Evolutionary conservation across 2,888 invertebrate genomes (phyloP).

Genomic region (Lathronympha strigana): DNA sequence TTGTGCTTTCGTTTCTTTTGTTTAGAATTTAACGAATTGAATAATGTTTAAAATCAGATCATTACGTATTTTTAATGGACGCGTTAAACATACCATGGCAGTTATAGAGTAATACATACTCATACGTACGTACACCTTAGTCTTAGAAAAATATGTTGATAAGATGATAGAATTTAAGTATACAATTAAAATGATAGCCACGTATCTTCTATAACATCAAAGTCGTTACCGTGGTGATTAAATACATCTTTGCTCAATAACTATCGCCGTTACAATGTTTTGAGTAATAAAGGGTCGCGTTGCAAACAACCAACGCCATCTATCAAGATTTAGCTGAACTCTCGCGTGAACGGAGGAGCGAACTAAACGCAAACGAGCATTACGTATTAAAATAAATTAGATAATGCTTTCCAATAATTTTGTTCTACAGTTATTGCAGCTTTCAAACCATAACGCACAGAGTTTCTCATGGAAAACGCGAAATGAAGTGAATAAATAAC

Average conservation of each 20-base stretch:
- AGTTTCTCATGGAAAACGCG: slow-evolving; percentile 74
- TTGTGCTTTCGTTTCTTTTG: slow-evolving; percentile 67
- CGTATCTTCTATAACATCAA: slow-evolving; percentile 7
- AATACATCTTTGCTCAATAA: slow-evolving; percentile 27
- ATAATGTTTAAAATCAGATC: slow-evolving; percentile 40
- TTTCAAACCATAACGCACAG: slow-evolving; percentile 68
- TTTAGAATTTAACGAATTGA: slow-evolving; percentile 59
- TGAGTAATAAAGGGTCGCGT: slow-evolving; percentile 29
- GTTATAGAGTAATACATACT: not conserved
- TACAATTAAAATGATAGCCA: slow-evolving; percentile 26
- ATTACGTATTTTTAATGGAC: slow-evolving; percentile 35
- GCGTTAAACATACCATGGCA: not conserved
- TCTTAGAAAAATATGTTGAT: too few relatives aligned
- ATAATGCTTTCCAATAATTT: slow-evolving; percentile 40
- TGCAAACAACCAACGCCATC: slow-evolving; percentile 31
- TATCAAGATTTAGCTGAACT: slow-evolving; percentile 23
- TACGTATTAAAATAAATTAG: slow-evolving; percentile 38
- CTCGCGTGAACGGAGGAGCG: slow-evolving; percentile 21
- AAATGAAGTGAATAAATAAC: slow-evolving; percentile 84
- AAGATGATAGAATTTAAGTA: not conserved
- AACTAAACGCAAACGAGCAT: slow-evolving; percentile 23
- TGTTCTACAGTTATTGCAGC: slow-evolving; percentile 38
- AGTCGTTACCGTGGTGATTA: slow-evolving; percentile 25
- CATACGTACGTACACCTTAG: too few relatives aligned
- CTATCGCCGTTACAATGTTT: slow-evolving; percentile 38